Evolutionary conservation across 2,888 invertebrate species (phyloP), one percentile per base, ranked within the genome.

Genomic region (Eulithis prunata): DNA sequence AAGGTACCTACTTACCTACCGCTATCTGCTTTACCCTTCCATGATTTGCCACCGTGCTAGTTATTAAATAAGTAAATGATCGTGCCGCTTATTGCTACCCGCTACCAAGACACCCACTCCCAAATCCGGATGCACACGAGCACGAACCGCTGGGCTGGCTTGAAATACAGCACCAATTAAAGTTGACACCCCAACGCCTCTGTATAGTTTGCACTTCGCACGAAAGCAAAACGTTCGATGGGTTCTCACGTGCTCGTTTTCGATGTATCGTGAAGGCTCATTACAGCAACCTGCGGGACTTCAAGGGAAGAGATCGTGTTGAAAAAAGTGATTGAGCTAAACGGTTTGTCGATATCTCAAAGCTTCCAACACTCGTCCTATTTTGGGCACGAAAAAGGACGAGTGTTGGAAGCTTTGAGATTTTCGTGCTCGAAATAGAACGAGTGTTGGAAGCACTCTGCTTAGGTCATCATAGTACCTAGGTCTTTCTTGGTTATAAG

Each of bases 81-180:
- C 21, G 1, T 47, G 47, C 21, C 45, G 55, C 46, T 57, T 57
- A 28, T 47, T 14, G 41, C 32, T 43, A 36, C 13, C 69, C 87
- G 85, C 89, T 78, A 0, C 4, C 69, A 88, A 55, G 77, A 2
- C 7, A 36, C 41, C 79, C 65, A 49, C 41, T 71, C 78, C 73
- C 64, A 49, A 72, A 72, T 67, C 76, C 75, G 78, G 80, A 80
- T 83, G 81, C 82, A 83, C 81, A 82, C 81, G 78, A 77, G 84
- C 88, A 88, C 87, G 86, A 87, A 85, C 80, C 83, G 81, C 77
- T 77, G 77, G 78, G 78, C 78, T 75, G 80, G 81, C 85, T 88
- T 88, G 88, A 90, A 87, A 89, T 89, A 90, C 88, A 89, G 85
- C 81, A 85, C 92, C 92, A 92, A 92, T 92, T 91, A 92, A 91